These are phyloP conservation scores for Clavelina lepadiformis DNA, from an alignment of 23 tunicate species.

Conservation along the genomic window DNA sequence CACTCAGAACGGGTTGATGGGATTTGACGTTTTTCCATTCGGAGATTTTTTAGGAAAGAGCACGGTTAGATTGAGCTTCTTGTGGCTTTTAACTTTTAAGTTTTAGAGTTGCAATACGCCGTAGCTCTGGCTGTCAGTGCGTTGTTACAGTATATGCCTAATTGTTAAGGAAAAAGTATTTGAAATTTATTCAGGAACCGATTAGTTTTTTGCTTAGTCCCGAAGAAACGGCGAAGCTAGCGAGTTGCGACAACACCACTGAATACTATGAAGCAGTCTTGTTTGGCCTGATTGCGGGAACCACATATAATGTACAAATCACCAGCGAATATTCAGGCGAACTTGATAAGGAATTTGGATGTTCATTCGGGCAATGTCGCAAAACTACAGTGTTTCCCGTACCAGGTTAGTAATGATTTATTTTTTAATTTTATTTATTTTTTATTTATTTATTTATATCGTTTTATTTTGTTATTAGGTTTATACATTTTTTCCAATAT, in stretches of 20 bases:
- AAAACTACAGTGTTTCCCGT: not conserved
- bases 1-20: not conserved
- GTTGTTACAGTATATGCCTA: too few species aligned
- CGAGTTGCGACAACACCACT: slow-evolving; percentile 5
- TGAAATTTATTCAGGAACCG: too few species aligned
- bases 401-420: not conserved
- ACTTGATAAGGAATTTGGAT: not conserved
- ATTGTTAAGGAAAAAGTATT: too few species aligned
- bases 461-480: too few species aligned
- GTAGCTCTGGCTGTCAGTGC: too few species aligned
- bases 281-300: not conserved
- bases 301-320: not conserved
- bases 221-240: not conserved
- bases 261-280: not conserved
- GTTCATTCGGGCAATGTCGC: not conserved
- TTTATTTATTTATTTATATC: too few species aligned
- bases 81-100: too few species aligned
- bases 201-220: too few species aligned
- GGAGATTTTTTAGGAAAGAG: not conserved
- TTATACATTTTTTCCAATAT: too few species aligned
- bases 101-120: too few species aligned
- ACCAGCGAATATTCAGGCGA: not conserved
- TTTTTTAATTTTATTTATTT: not conserved
- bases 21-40: not conserved
- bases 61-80: too few species aligned